These are phyloP conservation scores for Conger conger DNA, from an alignment of 2,113 vertebrate species.

Conservation along the genomic window DNA sequence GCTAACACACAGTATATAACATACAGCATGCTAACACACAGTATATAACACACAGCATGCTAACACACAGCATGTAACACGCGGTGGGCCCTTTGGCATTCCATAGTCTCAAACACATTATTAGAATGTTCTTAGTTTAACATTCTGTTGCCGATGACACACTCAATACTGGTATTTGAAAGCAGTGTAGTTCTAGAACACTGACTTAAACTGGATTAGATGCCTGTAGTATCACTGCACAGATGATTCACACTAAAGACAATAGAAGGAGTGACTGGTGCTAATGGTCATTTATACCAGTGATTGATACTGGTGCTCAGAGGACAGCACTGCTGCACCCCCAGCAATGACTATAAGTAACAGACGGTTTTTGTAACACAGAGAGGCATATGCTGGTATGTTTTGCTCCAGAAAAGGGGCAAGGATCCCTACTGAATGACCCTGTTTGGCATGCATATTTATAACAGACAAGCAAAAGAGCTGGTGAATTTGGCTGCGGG, in stretches of 20 bases:
- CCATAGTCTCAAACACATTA: too few relatives aligned
- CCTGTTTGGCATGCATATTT: not conserved
- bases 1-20: too few relatives aligned
- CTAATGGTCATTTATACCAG: not conserved
- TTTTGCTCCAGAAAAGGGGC: not conserved
- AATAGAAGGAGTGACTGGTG: not conserved
- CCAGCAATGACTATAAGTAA: not conserved
- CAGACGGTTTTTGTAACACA: not conserved
- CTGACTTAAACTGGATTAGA: not conserved
- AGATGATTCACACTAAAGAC: not conserved
- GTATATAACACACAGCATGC: too few relatives aligned
- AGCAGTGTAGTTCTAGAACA: too few relatives aligned
- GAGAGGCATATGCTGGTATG: not conserved
- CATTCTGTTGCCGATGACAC: too few relatives aligned
- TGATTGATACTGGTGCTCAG: not conserved
- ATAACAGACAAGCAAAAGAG: not conserved
- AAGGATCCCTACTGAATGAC: not conserved
- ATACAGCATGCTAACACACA: too few relatives aligned
- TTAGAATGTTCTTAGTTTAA: too few relatives aligned
- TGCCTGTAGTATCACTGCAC: not conserved
- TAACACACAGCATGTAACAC: too few relatives aligned
- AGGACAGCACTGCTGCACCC: not conserved
- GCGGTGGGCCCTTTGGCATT: too few relatives aligned
- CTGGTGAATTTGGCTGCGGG: not conserved
- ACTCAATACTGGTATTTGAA: too few relatives aligned